phyloP scores from a whole-genome alignment of 2,888 invertebrate species.

The Leuctra nigra region DNA sequence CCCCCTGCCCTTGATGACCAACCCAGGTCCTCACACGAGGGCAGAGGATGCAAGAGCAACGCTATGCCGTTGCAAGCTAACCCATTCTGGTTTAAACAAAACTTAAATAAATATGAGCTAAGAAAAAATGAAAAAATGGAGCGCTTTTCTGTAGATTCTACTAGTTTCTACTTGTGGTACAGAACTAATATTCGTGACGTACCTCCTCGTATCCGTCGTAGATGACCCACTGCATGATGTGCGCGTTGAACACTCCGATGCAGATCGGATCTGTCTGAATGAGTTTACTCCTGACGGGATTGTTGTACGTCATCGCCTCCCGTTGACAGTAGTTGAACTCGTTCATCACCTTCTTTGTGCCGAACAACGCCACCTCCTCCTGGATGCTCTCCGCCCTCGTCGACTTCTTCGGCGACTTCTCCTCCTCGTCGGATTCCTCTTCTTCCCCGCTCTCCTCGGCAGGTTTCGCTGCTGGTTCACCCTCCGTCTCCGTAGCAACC shows the following conservation, averaged over 20 bases:
- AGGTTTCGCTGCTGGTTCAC: background rate
- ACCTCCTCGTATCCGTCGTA: constrained; percentile 85
- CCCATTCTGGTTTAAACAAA: too few relatives aligned
- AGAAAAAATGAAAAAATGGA: too few relatives aligned
- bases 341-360: constrained; percentile 73
- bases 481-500: background rate
- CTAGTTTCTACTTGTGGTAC: too few relatives aligned
- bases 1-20: too few relatives aligned
- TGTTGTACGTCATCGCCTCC: constrained; percentile 76
- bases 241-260: constrained; percentile 63
- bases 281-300: constrained; percentile 53
- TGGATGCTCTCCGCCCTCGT: constrained; percentile 33
- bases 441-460: background rate
- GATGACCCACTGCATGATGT: constrained; percentile 83
- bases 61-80: too few relatives aligned
- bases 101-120: too few relatives aligned
- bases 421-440: background rate
- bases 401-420: constrained; percentile 32
- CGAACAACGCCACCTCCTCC: constrained; percentile 28
- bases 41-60: too few relatives aligned
- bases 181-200: constrained; percentile 24
- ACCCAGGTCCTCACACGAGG: too few relatives aligned
- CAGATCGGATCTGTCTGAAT: constrained; percentile 90
- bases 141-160: too few relatives aligned
- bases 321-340: constrained; percentile 94